Evolutionary conservation across 2,888 invertebrate species (phyloP).

Genomic region (Tenthredo amoena): DNA sequence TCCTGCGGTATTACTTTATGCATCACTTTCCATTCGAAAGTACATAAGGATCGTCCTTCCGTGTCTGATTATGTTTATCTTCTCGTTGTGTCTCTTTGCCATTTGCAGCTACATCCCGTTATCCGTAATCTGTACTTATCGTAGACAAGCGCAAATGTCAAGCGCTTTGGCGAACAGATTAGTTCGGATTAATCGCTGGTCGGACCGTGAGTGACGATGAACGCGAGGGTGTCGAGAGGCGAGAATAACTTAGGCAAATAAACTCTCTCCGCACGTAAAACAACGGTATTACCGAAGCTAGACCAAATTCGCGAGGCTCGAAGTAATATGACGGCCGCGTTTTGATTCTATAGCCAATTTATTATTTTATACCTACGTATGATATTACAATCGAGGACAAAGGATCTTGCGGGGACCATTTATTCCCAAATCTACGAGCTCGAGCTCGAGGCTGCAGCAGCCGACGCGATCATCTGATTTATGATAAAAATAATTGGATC

Average conservation of each 20-base stretch:
- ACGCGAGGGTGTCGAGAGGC: not conserved
- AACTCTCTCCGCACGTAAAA: conserved; percentile 4
- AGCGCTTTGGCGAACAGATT: conserved; percentile 29
- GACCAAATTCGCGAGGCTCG: not conserved
- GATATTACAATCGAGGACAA: not conserved
- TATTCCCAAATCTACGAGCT: not conserved
- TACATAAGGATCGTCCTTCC: conserved; percentile 5
- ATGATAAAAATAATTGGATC: conserved; percentile 35
- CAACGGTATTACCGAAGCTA: not conserved
- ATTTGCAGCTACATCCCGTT: conserved; percentile 3
- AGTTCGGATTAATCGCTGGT: not conserved
- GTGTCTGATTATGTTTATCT: not conserved
- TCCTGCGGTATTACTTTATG: not conserved
- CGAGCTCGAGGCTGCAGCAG: not conserved
- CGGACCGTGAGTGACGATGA: not conserved
- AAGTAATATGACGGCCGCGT: too few species aligned
- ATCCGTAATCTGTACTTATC: not conserved
- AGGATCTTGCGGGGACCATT: conserved; percentile 20
- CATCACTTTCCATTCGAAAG: conserved; percentile 36
- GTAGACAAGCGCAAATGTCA: not conserved
- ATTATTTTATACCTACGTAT: not conserved
- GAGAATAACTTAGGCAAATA: conserved; percentile 15
- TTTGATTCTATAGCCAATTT: not conserved
- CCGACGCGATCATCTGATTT: conserved; percentile 13
- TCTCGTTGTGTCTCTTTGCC: not conserved